Conservation (phyloP, 2,888 invertebrate genomes). For the Liopterus haemorrhoidalis region DNA sequence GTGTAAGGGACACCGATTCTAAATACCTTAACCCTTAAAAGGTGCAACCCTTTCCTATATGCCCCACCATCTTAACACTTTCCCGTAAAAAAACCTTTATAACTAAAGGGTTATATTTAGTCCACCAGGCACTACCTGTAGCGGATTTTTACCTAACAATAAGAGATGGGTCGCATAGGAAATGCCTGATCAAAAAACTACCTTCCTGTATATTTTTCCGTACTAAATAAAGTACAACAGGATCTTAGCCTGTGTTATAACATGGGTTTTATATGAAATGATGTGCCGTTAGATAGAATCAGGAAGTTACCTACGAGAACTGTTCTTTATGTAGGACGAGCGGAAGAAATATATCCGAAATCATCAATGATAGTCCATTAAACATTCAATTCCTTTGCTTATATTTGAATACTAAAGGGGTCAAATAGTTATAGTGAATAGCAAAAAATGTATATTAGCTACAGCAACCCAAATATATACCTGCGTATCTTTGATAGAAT, state of each 20-base stretch:
- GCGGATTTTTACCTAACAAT: slow-evolving; percentile 31
- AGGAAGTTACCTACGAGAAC: slow-evolving; percentile 7
- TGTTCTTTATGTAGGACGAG: slow-evolving; percentile 24
- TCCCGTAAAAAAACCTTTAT: slow-evolving; percentile 26
- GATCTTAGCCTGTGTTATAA: slow-evolving; percentile 13
- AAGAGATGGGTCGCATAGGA: slow-evolving; percentile 32
- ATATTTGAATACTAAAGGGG: slow-evolving; percentile 45
- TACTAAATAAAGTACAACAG: slow-evolving; percentile 22
- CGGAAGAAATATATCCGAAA: slow-evolving; percentile 30
- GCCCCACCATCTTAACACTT: slow-evolving; percentile 17
- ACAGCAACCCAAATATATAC: slow-evolving; percentile 33
- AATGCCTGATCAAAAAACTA: slow-evolving; percentile 21
- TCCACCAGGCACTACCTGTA: slow-evolving; percentile 20
- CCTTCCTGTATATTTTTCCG: slow-evolving; percentile 2
- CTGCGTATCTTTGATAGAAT: slow-evolving; percentile 8
- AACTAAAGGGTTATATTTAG: slow-evolving; percentile 24
- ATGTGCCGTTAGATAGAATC: slow-evolving; percentile 7
- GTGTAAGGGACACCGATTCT: slow-evolving; percentile 47
- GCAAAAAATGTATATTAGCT: slow-evolving; percentile 46
- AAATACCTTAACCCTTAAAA: slow-evolving; percentile 40
- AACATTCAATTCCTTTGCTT: slow-evolving; percentile 44
- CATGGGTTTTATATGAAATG: slow-evolving; percentile 1
- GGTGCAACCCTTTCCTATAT: slow-evolving; percentile 19
- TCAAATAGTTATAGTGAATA: slow-evolving; percentile 37
- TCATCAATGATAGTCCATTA: slow-evolving; percentile 45